Conservation (phyloP, 2,113 vertebrate species). For the Sebastes fasciatus region DNA sequence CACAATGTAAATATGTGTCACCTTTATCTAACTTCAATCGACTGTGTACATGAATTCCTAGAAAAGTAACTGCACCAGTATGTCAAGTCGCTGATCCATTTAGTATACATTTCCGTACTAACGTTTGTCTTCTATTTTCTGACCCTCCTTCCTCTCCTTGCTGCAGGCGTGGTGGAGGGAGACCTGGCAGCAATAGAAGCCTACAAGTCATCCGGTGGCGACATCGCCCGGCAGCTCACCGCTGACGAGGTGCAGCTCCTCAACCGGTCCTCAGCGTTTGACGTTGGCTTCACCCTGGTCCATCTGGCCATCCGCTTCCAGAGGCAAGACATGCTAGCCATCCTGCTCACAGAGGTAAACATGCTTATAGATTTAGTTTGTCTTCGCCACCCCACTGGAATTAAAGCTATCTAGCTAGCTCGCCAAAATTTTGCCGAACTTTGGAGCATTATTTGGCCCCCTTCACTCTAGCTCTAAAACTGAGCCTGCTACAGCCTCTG, state of each 20-base stretch:
- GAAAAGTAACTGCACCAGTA: background rate
- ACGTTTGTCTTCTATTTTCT: conserved; percentile 7
- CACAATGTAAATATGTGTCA: background rate
- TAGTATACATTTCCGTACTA: background rate
- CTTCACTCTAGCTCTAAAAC: too few species aligned
- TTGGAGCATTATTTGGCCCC: too few species aligned
- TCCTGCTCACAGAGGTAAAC: conserved; percentile 94
- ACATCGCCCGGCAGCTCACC: conserved; percentile 95
- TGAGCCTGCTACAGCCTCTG: too few species aligned
- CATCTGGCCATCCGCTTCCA: conserved; percentile 98
- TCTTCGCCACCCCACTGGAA: background rate
- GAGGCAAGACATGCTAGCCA: conserved; percentile 97
- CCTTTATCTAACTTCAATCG: background rate
- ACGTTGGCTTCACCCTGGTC: conserved; percentile 95
- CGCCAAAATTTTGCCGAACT: too few species aligned
- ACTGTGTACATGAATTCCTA: background rate
- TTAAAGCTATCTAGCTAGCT: background rate
- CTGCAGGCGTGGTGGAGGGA: conserved; percentile 95
- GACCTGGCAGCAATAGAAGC: conserved; percentile 95
- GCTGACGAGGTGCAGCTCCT: conserved; percentile 96
- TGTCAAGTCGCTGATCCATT: background rate
- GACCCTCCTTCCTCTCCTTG: conserved; percentile 1
- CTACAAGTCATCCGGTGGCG: conserved; percentile 94
- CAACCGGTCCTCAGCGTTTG: conserved; percentile 95
- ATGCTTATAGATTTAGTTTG: background rate